Conservation (phyloP, 2,888 invertebrate species). For the Tetragnatha montana region DNA sequence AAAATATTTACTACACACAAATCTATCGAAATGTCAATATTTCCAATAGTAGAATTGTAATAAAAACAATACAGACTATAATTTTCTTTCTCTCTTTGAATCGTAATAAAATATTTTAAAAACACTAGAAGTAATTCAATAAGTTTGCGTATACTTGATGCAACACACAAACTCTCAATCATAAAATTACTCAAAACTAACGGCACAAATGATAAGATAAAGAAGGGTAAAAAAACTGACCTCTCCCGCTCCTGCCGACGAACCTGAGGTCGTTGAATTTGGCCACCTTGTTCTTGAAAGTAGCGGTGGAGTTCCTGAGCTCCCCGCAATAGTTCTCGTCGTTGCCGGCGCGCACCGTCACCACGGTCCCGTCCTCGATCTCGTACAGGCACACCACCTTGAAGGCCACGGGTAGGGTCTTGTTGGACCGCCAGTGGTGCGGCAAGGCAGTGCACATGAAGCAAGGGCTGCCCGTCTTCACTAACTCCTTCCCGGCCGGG, state of each 20-base stretch:
- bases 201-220: not conserved
- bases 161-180: not conserved
- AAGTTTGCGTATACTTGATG: too few relatives aligned
- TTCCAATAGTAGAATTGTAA: too few relatives aligned
- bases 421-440: conserved; percentile 96
- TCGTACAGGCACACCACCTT: conserved; percentile 95
- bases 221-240: conserved; percentile 80
- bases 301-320: conserved; percentile 90
- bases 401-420: conserved; percentile 96
- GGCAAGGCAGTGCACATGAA: conserved; percentile 96
- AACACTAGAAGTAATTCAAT: not conserved
- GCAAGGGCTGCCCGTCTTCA: conserved; percentile 95
- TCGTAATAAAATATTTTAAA: not conserved
- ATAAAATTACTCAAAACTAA: not conserved
- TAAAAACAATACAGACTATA: too few relatives aligned
- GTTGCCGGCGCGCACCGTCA: conserved; percentile 95
- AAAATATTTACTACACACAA: too few relatives aligned
- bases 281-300: conserved; percentile 96
- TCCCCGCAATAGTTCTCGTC: conserved; percentile 98
- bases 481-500: conserved; percentile 81
- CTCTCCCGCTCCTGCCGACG: conserved; percentile 97
- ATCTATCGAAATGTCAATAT: too few relatives aligned
- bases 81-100: too few relatives aligned
- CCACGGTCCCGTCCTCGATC: conserved; percentile 92
- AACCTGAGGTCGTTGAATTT: conserved; percentile 98